Evolutionary conservation across 2,113 vertebrate species (phyloP).

Genomic region (Trichomycterus rosablanca): DNA sequence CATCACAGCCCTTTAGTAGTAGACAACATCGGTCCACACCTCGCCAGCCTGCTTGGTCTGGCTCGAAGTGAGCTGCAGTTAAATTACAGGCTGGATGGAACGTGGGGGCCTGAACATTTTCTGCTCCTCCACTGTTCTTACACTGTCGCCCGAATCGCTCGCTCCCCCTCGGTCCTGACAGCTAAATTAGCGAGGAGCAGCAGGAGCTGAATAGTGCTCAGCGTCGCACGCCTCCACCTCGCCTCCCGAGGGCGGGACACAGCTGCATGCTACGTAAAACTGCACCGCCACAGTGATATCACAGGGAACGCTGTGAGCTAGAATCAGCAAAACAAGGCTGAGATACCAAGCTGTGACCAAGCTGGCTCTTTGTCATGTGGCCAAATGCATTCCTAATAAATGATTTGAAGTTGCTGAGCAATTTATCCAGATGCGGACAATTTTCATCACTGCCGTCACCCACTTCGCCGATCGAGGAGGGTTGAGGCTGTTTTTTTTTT

Average conservation of each 20-base stretch:
- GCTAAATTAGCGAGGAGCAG: conserved; percentile 78
- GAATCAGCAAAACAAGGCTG: neutral
- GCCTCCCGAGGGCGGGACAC: conserved; percentile 57
- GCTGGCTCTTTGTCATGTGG: neutral
- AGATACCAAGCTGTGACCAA: conserved; percentile 16
- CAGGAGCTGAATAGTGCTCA: conserved; percentile 71
- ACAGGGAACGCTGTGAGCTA: conserved; percentile 12
- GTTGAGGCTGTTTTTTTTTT: too few species aligned
- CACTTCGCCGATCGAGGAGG: too few species aligned
- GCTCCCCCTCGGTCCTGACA: conserved; percentile 70
- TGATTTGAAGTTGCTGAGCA: too few species aligned
- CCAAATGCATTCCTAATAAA: too few species aligned
- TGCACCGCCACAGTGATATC: conserved; percentile 31
- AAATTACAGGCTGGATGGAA: conserved; percentile 75
- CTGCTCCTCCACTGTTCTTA: conserved; percentile 63
- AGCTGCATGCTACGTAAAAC: conserved; percentile 66
- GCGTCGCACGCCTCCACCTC: conserved; percentile 72
- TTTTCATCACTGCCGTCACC: too few species aligned
- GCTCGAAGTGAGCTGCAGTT: conserved; percentile 61
- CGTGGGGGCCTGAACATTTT: conserved; percentile 64
- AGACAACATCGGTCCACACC: too few species aligned
- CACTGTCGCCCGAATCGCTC: conserved; percentile 63
- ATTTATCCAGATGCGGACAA: too few species aligned
- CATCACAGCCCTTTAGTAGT: too few species aligned
- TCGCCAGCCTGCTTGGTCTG: conserved; percentile 58